Conservation (phyloP, 1,140 invertebrate genomes). For the Melanaphis sacchari region DNA sequence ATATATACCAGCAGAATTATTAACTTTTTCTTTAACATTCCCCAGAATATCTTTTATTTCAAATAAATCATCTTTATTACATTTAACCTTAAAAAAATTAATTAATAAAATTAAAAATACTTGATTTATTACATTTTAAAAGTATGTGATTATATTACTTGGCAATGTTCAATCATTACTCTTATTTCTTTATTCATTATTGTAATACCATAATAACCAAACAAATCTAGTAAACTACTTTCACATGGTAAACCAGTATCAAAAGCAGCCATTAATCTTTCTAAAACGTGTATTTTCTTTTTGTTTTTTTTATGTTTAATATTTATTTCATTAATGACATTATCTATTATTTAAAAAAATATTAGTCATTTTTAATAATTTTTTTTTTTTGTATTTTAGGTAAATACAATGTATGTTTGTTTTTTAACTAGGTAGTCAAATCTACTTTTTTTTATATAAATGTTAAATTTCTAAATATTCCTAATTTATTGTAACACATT, state of each 20-base stretch:
- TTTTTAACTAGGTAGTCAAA: too few relatives aligned
- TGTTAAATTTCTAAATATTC: too few relatives aligned
- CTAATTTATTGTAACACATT: not conserved
- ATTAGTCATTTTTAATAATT: not conserved
- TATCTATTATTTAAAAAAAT: not conserved
- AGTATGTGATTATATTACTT: slow-evolving; percentile 63
- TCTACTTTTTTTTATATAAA: too few relatives aligned
- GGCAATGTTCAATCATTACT: slow-evolving; percentile 69
- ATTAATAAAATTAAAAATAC: slow-evolving; percentile 25
- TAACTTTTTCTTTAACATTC: slow-evolving; percentile 68
- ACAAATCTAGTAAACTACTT: slow-evolving; percentile 66
- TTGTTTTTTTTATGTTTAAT: not conserved
- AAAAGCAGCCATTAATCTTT: slow-evolving; percentile 64
- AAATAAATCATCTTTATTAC: slow-evolving; percentile 66
- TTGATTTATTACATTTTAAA: slow-evolving; percentile 5
- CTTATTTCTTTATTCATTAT: slow-evolving; percentile 67
- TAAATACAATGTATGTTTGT: too few relatives aligned
- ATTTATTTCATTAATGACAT: not conserved
- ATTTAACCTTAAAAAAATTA: slow-evolving; percentile 64
- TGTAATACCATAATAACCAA: slow-evolving; percentile 63
- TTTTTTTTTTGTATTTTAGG: not conserved
- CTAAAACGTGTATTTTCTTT: not conserved
- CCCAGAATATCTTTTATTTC: slow-evolving; percentile 67
- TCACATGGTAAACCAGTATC: slow-evolving; percentile 70
- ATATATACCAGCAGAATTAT: slow-evolving; percentile 70